Conservation (phyloP, 2,113 vertebrate genomes). For the Mola mola region DNA sequence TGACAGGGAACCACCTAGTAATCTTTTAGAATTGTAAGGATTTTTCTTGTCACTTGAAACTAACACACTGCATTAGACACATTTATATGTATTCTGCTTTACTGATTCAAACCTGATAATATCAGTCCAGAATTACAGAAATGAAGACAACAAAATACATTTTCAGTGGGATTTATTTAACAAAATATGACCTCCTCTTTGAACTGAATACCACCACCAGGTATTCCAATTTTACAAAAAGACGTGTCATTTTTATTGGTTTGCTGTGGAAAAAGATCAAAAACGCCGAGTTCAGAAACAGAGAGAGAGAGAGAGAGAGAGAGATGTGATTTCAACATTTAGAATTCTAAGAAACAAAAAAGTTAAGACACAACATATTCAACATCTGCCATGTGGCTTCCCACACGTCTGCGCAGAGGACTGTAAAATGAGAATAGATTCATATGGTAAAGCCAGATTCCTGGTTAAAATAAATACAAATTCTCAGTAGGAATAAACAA, state of each 20-base stretch:
- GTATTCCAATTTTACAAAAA: conserved; percentile 76
- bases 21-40: no score
- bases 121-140: conserved; percentile 15
- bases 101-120: no score
- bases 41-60: no score
- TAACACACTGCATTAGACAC: no score
- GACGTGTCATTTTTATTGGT: conserved; percentile 80
- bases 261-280: conserved; percentile 82
- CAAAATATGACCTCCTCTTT: conserved; percentile 89
- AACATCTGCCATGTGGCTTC: conserved; percentile 40
- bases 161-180: conserved; percentile 95
- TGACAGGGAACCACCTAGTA: no score
- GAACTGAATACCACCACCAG: conserved; percentile 65
- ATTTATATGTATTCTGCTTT: no score
- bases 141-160: conserved; percentile 80
- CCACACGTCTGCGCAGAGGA: conserved; percentile 29
- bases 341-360: conserved; percentile 50
- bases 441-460: conserved; percentile 83
- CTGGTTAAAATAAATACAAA: conserved; percentile 91
- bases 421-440: conserved; percentile 53
- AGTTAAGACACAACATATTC: conserved; percentile 50
- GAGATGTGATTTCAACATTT: conserved; percentile 80
- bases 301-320: conserved; percentile 41
- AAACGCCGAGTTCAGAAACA: conserved; percentile 53
- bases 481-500: conserved; percentile 76